phyloP scores from a whole-genome alignment of 2,797 vertebrate genomes.

The Tinamus major region DNA sequence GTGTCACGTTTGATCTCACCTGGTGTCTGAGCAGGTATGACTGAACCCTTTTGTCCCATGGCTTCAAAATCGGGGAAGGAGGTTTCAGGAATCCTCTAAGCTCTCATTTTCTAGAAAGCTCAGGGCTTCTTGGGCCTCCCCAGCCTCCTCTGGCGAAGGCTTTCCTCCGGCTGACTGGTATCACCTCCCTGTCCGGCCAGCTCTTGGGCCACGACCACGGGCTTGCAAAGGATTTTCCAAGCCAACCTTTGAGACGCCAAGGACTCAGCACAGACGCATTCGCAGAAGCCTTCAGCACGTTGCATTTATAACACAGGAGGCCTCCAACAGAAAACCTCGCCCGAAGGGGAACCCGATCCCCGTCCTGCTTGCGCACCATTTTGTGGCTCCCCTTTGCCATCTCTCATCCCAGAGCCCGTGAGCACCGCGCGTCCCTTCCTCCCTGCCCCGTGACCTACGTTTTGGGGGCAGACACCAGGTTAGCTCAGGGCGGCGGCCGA shows the following conservation, averaged over 20 bases:
- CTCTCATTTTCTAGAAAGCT: neutral
- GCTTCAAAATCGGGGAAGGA: neutral
- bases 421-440: no score
- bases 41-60: neutral
- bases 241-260: neutral
- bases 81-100: neutral
- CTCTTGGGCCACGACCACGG: neutral
- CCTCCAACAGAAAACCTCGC: neutral
- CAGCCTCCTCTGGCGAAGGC: no score
- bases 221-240: neutral
- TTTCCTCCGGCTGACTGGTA: rapidly evolving
- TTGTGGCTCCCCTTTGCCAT: neutral
- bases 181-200: neutral
- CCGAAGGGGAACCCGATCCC: neutral
- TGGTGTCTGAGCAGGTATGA: neutral
- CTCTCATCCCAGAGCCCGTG: neutral
- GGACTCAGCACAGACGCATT: no score
- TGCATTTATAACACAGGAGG: neutral
- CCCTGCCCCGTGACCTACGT: neutral
- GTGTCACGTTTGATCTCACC: neutral
- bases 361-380: neutral
- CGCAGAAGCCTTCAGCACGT: neutral
- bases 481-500: neutral
- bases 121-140: neutral
- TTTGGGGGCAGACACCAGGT: neutral